Evolutionary conservation across 2,888 invertebrate species (phyloP).

Genomic region (Pediacus dermestoides): DNA sequence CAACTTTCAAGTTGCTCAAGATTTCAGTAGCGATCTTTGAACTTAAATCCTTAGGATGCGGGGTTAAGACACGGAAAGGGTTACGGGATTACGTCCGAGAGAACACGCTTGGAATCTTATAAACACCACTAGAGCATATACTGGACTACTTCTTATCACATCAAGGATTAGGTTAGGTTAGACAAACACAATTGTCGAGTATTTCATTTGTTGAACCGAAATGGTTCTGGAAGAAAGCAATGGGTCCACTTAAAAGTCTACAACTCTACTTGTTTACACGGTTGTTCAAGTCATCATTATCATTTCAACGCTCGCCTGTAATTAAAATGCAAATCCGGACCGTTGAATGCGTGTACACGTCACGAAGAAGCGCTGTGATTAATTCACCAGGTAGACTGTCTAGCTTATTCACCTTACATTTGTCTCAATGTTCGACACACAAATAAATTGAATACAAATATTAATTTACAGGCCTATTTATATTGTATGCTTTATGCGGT

Average conservation of each 20-base stretch:
- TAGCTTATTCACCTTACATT: slow-evolving; percentile 37
- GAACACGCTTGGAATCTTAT: too few species aligned
- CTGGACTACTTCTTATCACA: slow-evolving; percentile 2
- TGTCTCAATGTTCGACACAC: slow-evolving; percentile 41
- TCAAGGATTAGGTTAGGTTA: slow-evolving; percentile 4
- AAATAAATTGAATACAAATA: slow-evolving; percentile 41
- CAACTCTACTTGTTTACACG: slow-evolving; percentile 46
- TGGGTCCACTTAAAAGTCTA: background rate
- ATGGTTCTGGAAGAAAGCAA: too few species aligned
- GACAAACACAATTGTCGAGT: too few species aligned
- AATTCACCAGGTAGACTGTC: slow-evolving; percentile 51
- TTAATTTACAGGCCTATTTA: slow-evolving; percentile 36
- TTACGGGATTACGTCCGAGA: slow-evolving; percentile 25
- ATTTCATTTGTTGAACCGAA: slow-evolving; percentile 3
- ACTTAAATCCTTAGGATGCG: slow-evolving; percentile 38
- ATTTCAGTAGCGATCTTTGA: slow-evolving; percentile 38
- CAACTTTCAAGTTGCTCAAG: slow-evolving; percentile 41
- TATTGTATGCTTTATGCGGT: slow-evolving; percentile 30
- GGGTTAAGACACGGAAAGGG: slow-evolving; percentile 37
- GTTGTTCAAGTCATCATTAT: slow-evolving; percentile 56
- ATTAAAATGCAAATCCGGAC: slow-evolving; percentile 55
- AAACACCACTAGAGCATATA: too few species aligned
- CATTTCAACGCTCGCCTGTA: slow-evolving; percentile 59
- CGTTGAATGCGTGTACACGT: slow-evolving; percentile 53
- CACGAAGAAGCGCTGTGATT: slow-evolving; percentile 50